Evolutionary conservation across 2,113 vertebrate species (phyloP).

Genomic region (Paralichthys olivaceus): DNA sequence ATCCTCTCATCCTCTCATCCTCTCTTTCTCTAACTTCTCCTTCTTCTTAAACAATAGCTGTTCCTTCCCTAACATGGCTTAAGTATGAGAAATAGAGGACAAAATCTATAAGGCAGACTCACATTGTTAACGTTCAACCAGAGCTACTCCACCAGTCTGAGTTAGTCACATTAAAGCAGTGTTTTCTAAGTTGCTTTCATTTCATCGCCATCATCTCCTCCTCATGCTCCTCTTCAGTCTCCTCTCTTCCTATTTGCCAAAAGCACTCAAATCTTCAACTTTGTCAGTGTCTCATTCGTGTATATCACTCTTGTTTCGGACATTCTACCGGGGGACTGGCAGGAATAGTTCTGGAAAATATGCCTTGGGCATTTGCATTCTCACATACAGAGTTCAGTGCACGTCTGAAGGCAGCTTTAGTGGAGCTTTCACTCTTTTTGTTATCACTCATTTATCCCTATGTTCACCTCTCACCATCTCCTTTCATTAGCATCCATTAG

Average conservation of each 20-base stretch:
- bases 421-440: no score
- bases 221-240: not conserved
- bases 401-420: no score
- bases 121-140: not conserved
- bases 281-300: no score
- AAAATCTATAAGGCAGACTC: not conserved
- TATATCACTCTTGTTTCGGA: no score
- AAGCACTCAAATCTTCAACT: no score
- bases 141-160: not conserved
- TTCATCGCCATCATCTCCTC: not conserved
- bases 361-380: no score
- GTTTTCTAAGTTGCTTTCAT: not conserved
- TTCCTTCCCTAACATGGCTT: not conserved
- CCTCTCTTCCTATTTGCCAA: not conserved
- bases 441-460: no score
- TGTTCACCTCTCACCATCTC: not conserved
- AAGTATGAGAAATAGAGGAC: not conserved
- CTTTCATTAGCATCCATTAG: not conserved
- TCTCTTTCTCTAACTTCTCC: not conserved
- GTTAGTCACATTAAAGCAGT: not conserved
- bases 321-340: no score
- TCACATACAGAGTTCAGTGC: no score
- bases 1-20: constrained; percentile 31
- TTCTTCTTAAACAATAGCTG: not conserved
- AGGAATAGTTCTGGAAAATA: no score